Percentiles rank a stretch among this genome's conserved stretches.
These are phyloP conservation scores for Elegia similella DNA, from an alignment of 2,888 invertebrate genomes.

Conservation along the genomic window DNA sequence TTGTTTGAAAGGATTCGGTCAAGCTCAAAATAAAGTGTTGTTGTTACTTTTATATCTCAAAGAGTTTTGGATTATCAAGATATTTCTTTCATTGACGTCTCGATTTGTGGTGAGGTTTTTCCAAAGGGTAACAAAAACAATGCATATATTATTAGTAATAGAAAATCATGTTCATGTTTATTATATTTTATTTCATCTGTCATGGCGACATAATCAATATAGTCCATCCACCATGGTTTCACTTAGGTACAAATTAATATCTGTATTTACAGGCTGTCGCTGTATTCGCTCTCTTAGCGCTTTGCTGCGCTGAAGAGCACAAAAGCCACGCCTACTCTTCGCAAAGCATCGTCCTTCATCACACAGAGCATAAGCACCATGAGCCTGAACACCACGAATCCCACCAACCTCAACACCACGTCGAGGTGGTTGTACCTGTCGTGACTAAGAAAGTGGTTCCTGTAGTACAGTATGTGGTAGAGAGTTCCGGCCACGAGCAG, in stretches of 20 bases:
- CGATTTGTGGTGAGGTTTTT: no score
- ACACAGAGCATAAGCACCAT: slow-evolving; percentile 7
- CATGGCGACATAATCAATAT: no score
- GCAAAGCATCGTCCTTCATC: slow-evolving; percentile 43
- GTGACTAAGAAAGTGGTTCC: slow-evolving; percentile 10
- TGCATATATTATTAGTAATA: no score
- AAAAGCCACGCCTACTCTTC: slow-evolving; percentile 41
- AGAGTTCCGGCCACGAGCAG: not conserved
- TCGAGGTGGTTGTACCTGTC: not conserved
- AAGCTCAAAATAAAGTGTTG: no score
- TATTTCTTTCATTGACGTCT: no score
- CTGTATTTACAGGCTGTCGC: slow-evolving; percentile 14
- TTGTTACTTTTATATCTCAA: no score
- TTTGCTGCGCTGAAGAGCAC: slow-evolving; percentile 35
- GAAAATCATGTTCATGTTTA: no score
- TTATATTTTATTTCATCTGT: not conserved
- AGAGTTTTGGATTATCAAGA: no score
- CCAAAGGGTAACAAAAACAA: no score
- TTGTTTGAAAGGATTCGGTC: no score
- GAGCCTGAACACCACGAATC: not conserved
- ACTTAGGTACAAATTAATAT: no score
- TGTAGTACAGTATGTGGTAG: slow-evolving; percentile 6
- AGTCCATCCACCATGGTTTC: no score
- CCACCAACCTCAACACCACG: slow-evolving; percentile 15
- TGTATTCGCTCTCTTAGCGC: slow-evolving; percentile 18